A percentile compares a stretch with the other conserved stretches of the same genome.
These are phyloP conservation scores for Crypturellus tataupa DNA, from an alignment of 2,797 vertebrate species.

Conservation along the genomic window DNA sequence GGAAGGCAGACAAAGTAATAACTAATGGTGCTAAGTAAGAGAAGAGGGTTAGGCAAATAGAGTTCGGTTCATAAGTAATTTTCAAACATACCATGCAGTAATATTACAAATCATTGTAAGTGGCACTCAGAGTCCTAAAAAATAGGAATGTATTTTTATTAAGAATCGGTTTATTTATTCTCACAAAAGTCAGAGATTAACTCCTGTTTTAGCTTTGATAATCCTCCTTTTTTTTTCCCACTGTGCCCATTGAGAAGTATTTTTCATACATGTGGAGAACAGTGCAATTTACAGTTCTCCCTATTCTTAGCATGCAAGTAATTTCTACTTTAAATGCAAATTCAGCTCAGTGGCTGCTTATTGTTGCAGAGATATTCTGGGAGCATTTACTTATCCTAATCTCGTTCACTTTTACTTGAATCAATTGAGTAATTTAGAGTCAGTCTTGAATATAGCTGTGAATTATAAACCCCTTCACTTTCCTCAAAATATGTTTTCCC, in stretches of 20 bases:
- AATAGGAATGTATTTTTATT: background rate
- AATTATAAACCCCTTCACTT: background rate
- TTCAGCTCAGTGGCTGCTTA: background rate
- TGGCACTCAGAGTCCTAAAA: background rate
- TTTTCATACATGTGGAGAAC: background rate
- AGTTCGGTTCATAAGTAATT: background rate
- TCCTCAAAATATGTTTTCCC: background rate
- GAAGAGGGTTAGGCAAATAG: background rate
- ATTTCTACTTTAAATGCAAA: background rate
- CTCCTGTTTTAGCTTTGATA: background rate
- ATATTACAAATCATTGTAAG: background rate
- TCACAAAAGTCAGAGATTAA: background rate
- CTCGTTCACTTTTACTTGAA: background rate
- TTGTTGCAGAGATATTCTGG: background rate
- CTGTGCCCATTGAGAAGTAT: background rate
- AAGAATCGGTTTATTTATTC: background rate
- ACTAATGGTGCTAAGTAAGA: background rate
- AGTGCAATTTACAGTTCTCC: background rate
- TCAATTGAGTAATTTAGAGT: background rate
- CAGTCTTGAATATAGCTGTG: background rate
- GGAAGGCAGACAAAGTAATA: background rate
- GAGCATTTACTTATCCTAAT: background rate
- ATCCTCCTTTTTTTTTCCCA: rapidly evolving
- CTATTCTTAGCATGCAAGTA: background rate
- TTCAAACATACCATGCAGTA: background rate